Evolutionary conservation across 2,113 vertebrate genomes (phyloP).

Genomic region (Sander vitreus): DNA sequence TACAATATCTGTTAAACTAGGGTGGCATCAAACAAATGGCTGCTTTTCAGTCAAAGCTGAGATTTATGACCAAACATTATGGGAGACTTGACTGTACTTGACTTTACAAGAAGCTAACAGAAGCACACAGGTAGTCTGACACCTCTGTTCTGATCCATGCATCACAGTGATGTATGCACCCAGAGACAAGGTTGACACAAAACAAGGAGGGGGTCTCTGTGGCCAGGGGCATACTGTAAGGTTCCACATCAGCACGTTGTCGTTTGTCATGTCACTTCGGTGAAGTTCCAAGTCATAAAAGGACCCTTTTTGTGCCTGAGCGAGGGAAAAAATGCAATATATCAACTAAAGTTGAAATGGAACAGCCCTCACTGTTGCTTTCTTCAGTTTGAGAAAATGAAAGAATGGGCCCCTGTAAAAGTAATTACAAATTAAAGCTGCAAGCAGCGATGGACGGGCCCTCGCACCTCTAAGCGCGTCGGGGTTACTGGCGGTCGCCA

Average conservation of each 20-base stretch:
- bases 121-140: background rate
- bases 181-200: conserved; percentile 23
- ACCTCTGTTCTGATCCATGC: background rate
- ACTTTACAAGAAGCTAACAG: background rate
- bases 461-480: no score
- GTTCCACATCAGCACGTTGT: background rate
- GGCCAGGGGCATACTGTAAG: background rate
- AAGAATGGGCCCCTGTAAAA: background rate
- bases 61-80: background rate
- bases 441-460: no score
- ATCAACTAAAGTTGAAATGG: background rate
- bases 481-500: no score
- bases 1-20: background rate
- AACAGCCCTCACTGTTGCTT: background rate
- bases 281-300: background rate
- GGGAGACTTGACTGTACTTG: background rate
- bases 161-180: conserved; percentile 18
- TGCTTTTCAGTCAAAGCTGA: background rate
- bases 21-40: conserved; percentile 6
- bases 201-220: background rate
- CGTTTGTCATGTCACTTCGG: background rate
- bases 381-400: background rate
- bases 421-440: background rate
- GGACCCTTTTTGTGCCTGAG: conserved; percentile 1
- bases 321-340: background rate